phyloP scores from a whole-genome alignment of 2,113 vertebrate species.

The Megatriorchis doriae region DNA sequence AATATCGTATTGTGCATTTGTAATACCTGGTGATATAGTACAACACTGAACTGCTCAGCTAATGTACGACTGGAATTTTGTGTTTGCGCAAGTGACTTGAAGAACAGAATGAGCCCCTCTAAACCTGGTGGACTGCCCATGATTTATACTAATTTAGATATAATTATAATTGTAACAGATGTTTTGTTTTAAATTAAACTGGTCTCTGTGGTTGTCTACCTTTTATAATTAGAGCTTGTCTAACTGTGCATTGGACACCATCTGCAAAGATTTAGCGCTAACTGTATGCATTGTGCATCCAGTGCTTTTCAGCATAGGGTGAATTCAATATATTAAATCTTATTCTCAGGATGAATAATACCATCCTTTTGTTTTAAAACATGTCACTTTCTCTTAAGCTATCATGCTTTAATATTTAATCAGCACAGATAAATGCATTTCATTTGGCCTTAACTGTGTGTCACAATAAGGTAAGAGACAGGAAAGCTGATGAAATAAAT shows the following conservation, averaged over 20 bases:
- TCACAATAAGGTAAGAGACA: slow-evolving; percentile 31
- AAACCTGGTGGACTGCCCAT: background rate
- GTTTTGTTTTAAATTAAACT: background rate
- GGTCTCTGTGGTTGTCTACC: background rate
- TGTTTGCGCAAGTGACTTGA: background rate
- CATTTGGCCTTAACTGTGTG: slow-evolving; percentile 47
- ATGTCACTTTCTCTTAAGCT: slow-evolving; percentile 31
- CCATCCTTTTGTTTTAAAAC: slow-evolving; percentile 47
- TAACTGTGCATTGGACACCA: background rate
- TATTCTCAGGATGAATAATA: slow-evolving; percentile 15
- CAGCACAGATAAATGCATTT: slow-evolving; percentile 49
- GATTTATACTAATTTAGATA: background rate
- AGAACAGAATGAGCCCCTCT: background rate
- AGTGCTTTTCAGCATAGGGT: background rate
- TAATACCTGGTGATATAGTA: background rate
- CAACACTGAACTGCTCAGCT: background rate
- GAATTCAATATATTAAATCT: background rate
- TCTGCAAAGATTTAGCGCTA: background rate
- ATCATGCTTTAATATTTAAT: slow-evolving; percentile 59
- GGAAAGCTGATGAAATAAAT: slow-evolving; percentile 35
- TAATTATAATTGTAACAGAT: background rate
- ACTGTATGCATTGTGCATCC: background rate
- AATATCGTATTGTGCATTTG: background rate
- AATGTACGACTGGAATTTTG: background rate
- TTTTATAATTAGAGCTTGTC: background rate